Evolutionary conservation across 64 coral and sea anemone species (phyloP), one percentile per base, ranked within the genome.

Genomic region (Actinia tenebrosa): DNA sequence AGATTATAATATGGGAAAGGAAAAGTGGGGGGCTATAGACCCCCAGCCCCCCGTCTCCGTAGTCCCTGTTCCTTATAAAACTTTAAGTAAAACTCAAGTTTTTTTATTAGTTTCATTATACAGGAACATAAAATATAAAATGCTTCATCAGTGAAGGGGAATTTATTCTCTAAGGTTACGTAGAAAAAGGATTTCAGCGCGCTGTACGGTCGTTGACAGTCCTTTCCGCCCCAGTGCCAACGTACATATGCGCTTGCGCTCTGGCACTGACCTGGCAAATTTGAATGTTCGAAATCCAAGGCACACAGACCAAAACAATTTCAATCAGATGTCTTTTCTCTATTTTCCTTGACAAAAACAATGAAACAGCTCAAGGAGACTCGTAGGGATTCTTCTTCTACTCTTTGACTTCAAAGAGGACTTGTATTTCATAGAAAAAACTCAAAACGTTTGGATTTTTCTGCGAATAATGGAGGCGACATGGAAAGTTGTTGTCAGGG

Each of bases 401-500:
- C 20, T 63, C 63, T 16, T 18, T 84, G 17, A 84, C 45, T 3
- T n/a, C 37, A 77, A 45, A 50, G 15, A 64, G 17, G 22, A 71
- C 53, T 59, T 16, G 5, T 44, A 43, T 53, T 69, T 77, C 47
- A 27, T 1, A 30, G 11, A 45, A 83, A 89, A 68, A 82, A 37
- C 5, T 77, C 46, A 77, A 56, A 17, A 84, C 59, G 80, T 75
- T 43, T 59, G 61, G 45, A 84, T 84, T 45, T 77, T 75, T 20
- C 60, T 20, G 46, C 9, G 47, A 84, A 77, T 56, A 20, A 44
- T 59, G 20, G 88, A 77, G 81, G 72, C 44, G 62, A 84, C 44
- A 75, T 84, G 47, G 63, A 14, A 83, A 9, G 80, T 78, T 83
- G 56, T 89, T 89, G 88, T 75, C 26, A 26, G 69, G 37, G 69